These are phyloP conservation scores for Nyctibius bracteatus DNA, from an alignment of 2,113 vertebrate species.

Conservation along the genomic window DNA sequence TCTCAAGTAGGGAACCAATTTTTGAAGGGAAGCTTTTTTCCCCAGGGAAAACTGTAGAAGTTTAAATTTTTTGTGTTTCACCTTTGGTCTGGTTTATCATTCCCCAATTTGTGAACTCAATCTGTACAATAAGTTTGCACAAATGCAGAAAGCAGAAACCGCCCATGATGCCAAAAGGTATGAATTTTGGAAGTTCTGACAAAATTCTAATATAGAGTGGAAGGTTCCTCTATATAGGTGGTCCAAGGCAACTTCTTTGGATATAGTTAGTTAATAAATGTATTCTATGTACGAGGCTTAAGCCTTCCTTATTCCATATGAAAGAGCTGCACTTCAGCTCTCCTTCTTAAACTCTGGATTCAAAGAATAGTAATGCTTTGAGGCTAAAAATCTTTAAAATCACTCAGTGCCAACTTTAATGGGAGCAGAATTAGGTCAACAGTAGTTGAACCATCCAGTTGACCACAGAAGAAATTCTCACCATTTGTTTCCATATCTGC, in stretches of 20 bases:
- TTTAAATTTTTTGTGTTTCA: neutral
- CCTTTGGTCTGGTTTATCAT: neutral
- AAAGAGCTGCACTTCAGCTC: constrained; percentile 39
- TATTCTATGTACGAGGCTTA: constrained; percentile 13
- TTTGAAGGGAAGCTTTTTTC: neutral
- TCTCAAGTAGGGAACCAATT: neutral
- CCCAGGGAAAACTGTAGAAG: neutral
- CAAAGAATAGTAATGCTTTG: constrained; percentile 39
- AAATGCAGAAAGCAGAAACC: neutral
- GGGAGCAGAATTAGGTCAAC: constrained; percentile 25
- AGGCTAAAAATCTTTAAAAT: constrained; percentile 44
- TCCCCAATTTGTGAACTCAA: neutral
- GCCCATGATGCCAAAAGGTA: neutral
- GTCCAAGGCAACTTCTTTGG: neutral
- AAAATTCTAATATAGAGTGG: neutral
- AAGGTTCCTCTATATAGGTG: constrained; percentile 3
- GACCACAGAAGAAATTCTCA: constrained; percentile 2
- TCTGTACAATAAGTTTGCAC: neutral
- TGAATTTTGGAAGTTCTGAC: neutral
- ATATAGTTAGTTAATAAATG: constrained; percentile 14
- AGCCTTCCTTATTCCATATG: constrained; percentile 25
- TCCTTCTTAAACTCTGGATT: constrained; percentile 33
- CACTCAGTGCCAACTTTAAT: constrained; percentile 1
- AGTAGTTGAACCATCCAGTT: neutral
- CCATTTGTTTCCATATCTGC: neutral